Evolutionary conservation across 2,113 vertebrate genomes (phyloP).

Genomic region (Tetraodon nigroviridis): DNA sequence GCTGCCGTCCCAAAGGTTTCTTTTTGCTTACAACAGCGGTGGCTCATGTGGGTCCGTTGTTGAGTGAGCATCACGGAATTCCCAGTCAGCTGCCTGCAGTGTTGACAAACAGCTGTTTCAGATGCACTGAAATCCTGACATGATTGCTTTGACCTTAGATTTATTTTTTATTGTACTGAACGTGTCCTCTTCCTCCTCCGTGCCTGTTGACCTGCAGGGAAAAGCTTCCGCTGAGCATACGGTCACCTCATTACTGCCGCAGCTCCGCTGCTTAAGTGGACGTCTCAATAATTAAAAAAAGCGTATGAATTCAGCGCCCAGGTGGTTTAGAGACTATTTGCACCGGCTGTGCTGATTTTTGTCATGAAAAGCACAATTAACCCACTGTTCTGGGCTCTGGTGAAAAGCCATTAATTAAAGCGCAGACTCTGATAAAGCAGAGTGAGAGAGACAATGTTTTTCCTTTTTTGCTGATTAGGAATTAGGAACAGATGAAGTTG

Average conservation of each 20-base stretch:
- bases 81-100: not conserved
- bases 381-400: constrained; percentile 14
- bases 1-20: too few relatives aligned
- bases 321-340: constrained; percentile 25
- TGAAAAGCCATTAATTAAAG: constrained; percentile 50
- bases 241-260: constrained; percentile 2
- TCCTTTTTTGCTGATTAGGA: constrained; percentile 16
- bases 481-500: not conserved
- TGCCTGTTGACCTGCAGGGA: constrained; percentile 8
- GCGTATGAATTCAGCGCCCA: constrained; percentile 18
- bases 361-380: constrained; percentile 46
- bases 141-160: not conserved
- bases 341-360: constrained; percentile 29
- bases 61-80: too few relatives aligned
- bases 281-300: constrained; percentile 53
- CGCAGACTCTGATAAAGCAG: constrained; percentile 26
- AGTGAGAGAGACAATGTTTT: constrained; percentile 1
- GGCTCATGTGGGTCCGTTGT: too few relatives aligned
- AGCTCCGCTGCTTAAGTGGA: constrained; percentile 24
- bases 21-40: too few relatives aligned
- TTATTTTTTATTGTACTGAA: constrained; percentile 3
- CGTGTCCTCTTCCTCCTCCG: not conserved
- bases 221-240: constrained; percentile 33
- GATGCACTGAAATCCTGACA: not conserved
- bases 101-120: constrained; percentile 6